Base-by-base conservation (phyloP, 2,797 vertebrate genomes). In the Gallirallus australis region DNA sequence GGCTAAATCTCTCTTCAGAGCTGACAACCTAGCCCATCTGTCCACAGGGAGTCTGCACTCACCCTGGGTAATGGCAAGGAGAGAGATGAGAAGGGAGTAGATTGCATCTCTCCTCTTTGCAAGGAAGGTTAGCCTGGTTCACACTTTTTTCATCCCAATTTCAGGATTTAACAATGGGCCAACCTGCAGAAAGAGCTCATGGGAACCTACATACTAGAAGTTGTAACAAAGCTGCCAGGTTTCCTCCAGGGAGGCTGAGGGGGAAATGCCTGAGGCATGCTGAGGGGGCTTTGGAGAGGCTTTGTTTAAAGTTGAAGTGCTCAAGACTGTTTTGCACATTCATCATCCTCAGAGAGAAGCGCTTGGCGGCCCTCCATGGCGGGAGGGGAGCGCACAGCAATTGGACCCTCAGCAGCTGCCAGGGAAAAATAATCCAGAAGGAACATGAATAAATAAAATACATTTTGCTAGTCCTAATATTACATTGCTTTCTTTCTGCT, bases 381-480 rank as follows among this genome's bases (percentile, higher is more conserved):
- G 54, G 39, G 31, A 94, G 60, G 48, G 60, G 56, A 93, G 75
- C 19, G 31, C 64, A 39, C 11, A 10, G 80, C 75, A 82, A 57
- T 39, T 56, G 77, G 91, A 88, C 73, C 75, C 60, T 68, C 63
- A 75, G 82, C 75, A 86, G 42, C 75, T 93, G 52, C 73, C 75
- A 80, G 71, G n/a, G 57, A 93, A 93, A 95, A 84, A 89, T 84
- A 92, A 91, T 72, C 66, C 77, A 91, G 73, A 82, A 91, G 48
- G 63, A 93, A 70, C 63, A 90, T 82, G 63, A 95, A 94, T 93
- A 94, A 95, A 86, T 86, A 90, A 91, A 81, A 89, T 28, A 76
- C 28, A 42, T 65, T 93, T 94, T 90, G 60, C 24, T 91, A 61
- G 53, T 61, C 53, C 31, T 86, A 89, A 73, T 86, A 85, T 60